Evolutionary conservation across 1,140 invertebrate genomes (phyloP).

Genomic region (Daktulosphaira vitifoliae): DNA sequence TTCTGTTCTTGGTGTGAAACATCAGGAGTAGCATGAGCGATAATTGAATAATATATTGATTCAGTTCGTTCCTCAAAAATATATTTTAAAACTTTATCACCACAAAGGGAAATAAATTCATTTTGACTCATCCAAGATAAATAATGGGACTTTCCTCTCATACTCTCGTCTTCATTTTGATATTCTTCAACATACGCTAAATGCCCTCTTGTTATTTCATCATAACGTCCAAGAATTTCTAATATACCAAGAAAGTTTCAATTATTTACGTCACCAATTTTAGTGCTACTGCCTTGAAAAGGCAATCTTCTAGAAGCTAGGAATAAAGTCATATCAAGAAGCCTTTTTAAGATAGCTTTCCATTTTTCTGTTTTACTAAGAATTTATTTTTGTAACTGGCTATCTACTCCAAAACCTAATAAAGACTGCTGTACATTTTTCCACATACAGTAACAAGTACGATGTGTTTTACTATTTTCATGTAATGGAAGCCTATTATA

Average conservation of each 20-base stretch:
- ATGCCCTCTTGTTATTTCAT: slow-evolving; percentile 37
- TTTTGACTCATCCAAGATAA: slow-evolving; percentile 37
- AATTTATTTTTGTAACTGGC: slow-evolving; percentile 18
- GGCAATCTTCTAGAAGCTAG: too few species aligned
- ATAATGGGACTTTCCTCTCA: slow-evolving; percentile 36
- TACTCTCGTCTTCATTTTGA: too few species aligned
- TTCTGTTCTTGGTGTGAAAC: slow-evolving; percentile 39
- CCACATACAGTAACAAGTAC: slow-evolving; percentile 8
- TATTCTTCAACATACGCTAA: slow-evolving; percentile 23
- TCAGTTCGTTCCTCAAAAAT: slow-evolving; percentile 30
- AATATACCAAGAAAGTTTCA: slow-evolving; percentile 38
- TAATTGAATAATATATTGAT: slow-evolving; percentile 39
- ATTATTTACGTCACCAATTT: slow-evolving; percentile 36
- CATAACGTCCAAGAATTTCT: slow-evolving; percentile 36
- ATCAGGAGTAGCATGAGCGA: slow-evolving; percentile 39
- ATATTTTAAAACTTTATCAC: too few species aligned
- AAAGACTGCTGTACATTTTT: neutral
- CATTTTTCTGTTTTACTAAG: slow-evolving; percentile 36
- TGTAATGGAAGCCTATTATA: too few species aligned
- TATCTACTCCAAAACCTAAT: too few species aligned
- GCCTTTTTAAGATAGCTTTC: slow-evolving; percentile 34
- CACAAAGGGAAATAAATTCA: slow-evolving; percentile 38
- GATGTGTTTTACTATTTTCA: too few species aligned
- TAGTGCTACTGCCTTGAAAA: too few species aligned
- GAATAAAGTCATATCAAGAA: slow-evolving; percentile 36